Percentiles rank a stretch among this genome's conserved stretches.
Conservation (phyloP, 2,113 vertebrate species). For the Toxostoma redivivum region DNA sequence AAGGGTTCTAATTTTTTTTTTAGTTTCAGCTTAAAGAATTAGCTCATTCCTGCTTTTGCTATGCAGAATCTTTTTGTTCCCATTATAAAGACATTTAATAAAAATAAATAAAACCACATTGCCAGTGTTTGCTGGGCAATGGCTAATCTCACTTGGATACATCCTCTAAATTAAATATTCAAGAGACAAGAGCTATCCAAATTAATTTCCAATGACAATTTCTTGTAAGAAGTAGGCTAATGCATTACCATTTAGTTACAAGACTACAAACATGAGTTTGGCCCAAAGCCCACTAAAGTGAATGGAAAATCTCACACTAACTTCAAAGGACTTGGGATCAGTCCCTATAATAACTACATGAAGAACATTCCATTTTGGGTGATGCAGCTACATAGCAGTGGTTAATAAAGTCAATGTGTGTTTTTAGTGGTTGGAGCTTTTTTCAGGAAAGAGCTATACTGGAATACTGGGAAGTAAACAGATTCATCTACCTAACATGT, state of each 20-base stretch:
- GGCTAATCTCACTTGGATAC: background rate
- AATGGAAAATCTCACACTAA: constrained; percentile 48
- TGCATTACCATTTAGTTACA: background rate
- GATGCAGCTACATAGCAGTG: background rate
- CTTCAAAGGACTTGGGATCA: constrained; percentile 32
- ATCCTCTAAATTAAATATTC: background rate
- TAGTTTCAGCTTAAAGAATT: background rate
- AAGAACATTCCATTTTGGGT: constrained; percentile 33
- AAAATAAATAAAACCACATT: background rate
- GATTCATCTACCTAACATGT: background rate
- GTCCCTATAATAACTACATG: background rate
- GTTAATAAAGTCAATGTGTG: constrained; percentile 2
- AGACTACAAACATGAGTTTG: background rate
- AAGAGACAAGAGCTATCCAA: background rate
- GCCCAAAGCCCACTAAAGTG: background rate
- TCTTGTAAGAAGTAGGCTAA: background rate
- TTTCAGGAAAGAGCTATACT: background rate
- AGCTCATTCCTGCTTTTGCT: background rate
- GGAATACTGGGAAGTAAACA: background rate
- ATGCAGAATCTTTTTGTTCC: background rate
- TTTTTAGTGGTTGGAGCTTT: background rate
- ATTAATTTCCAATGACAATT: background rate
- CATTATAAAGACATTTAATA: background rate
- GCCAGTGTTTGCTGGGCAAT: background rate
- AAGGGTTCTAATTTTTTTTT: background rate